Percentiles rank a stretch among this genome's conserved stretches.
phyloP scores from a whole-genome alignment of 2,797 vertebrate genomes.

The Thaleichthys pacificus region DNA sequence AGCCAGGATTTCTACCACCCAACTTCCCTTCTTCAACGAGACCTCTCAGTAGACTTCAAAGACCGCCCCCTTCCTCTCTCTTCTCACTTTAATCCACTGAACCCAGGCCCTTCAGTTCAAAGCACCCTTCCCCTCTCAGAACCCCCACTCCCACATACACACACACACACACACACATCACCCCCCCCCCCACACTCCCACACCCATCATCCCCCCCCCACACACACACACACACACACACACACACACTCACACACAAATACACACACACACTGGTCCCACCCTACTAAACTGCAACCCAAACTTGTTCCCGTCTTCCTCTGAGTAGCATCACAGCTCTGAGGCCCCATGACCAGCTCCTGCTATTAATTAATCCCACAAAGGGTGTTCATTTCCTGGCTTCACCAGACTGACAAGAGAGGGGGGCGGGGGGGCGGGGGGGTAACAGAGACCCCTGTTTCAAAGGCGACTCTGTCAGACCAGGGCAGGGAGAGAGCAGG shows the following conservation, averaged over 20 bases:
- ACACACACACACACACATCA: background rate
- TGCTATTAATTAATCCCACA: slow-evolving; percentile 99
- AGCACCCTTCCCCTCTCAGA: slow-evolving; percentile 73
- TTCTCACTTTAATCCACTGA: slow-evolving; percentile 94
- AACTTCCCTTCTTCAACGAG: slow-evolving; percentile 87
- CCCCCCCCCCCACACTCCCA: background rate
- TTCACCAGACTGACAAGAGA: slow-evolving; percentile 95
- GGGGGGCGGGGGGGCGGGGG: slow-evolving; percentile 29
- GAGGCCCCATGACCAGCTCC: slow-evolving; percentile 89
- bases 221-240: background rate
- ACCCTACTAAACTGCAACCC: slow-evolving; percentile 73
- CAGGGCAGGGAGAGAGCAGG: slow-evolving; percentile 78
- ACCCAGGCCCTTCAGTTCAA: slow-evolving; percentile 95
- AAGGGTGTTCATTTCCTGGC: slow-evolving; percentile 97
- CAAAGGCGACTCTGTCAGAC: slow-evolving; percentile 88
- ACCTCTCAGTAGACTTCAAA: slow-evolving; percentile 97
- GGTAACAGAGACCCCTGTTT: slow-evolving; percentile 86
- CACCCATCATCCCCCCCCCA: background rate
- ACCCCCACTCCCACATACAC: slow-evolving; percentile 36
- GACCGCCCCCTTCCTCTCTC: slow-evolving; percentile 72
- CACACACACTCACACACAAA: slow-evolving; percentile 17
- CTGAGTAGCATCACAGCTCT: slow-evolving; percentile 94
- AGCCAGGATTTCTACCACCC: slow-evolving; percentile 88
- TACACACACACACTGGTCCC: slow-evolving; percentile 26
- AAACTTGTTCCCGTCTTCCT: slow-evolving; percentile 86